These are phyloP conservation scores for Rhinogobius similis DNA, from an alignment of 2,113 vertebrate species.

Conservation along the genomic window DNA sequence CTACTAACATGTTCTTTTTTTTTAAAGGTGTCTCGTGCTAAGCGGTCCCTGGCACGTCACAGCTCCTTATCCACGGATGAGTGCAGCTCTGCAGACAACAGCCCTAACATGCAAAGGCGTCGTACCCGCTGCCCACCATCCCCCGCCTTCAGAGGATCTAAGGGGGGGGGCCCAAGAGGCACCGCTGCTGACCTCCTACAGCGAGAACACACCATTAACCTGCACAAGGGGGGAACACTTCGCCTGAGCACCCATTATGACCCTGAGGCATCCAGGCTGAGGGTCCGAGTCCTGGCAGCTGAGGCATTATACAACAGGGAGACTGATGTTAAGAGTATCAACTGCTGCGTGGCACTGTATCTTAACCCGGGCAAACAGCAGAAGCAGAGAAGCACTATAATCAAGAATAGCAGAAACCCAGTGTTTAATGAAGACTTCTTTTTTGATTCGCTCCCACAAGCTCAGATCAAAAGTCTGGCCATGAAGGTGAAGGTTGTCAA, in stretches of 20 bases:
- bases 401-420: constrained; percentile 94
- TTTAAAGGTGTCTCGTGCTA: constrained; percentile 85
- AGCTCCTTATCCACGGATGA: constrained; percentile 93
- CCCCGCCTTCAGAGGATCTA: constrained; percentile 63
- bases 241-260: constrained; percentile 88
- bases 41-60: constrained; percentile 87
- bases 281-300: constrained; percentile 83
- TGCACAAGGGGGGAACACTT: constrained; percentile 86
- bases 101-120: constrained; percentile 87
- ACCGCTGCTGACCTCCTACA: constrained; percentile 55
- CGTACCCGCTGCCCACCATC: constrained; percentile 76
- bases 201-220: constrained; percentile 80
- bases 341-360: constrained; percentile 93
- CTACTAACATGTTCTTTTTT: constrained; percentile 2
- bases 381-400: constrained; percentile 95
- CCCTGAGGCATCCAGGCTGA: constrained; percentile 81
- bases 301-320: constrained; percentile 89
- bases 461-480: constrained; percentile 85
- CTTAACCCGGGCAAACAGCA: constrained; percentile 95
- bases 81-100: constrained; percentile 90
- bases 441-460: constrained; percentile 87
- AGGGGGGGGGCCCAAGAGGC: constrained; percentile 31
- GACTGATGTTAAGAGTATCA: constrained; percentile 88
- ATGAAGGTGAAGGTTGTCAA: constrained; percentile 97
- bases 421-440: constrained; percentile 98